phyloP scores from a whole-genome alignment of 2,113 vertebrate species.

The Burhinus oedicnemus region DNA sequence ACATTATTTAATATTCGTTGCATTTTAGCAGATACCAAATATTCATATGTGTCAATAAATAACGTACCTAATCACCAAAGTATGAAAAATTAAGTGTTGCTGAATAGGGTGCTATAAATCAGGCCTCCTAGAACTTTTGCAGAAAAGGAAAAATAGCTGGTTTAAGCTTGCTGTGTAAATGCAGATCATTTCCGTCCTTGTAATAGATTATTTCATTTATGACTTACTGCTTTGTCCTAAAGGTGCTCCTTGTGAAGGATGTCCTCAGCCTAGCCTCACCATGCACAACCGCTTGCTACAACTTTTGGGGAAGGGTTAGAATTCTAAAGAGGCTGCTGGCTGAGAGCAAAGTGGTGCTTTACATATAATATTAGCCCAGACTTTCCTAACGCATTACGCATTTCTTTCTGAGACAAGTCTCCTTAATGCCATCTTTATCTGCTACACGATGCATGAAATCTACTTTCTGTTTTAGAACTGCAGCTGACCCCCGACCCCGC shows the following conservation, averaged over 20 bases:
- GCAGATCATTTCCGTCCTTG: constrained; percentile 1
- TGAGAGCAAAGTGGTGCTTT: constrained; percentile 45
- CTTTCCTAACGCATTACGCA: constrained; percentile 34
- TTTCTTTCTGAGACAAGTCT: constrained; percentile 70
- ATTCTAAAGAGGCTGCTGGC: constrained; percentile 34
- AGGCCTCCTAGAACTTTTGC: constrained; percentile 26
- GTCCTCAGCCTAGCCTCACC: neutral
- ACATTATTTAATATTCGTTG: constrained; percentile 59
- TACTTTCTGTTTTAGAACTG: constrained; percentile 91
- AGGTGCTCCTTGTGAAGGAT: neutral
- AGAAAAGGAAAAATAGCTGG: constrained; percentile 13
- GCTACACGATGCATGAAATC: constrained; percentile 98
- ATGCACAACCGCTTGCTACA: neutral
- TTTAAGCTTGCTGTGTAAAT: constrained; percentile 9
- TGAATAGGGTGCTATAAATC: constrained; percentile 46
- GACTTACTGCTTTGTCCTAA: constrained; percentile 30
- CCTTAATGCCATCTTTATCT: constrained; percentile 92
- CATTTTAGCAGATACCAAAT: constrained; percentile 60
- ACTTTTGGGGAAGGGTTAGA: constrained; percentile 27
- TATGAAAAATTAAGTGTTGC: constrained; percentile 31
- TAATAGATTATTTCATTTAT: constrained; percentile 26
- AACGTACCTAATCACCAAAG: constrained; percentile 53
- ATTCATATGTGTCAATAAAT: constrained; percentile 55
- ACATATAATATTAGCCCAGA: constrained; percentile 50
- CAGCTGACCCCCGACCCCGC: constrained; percentile 85